Evolutionary conservation across 2,113 vertebrate species (phyloP), one percentile per base, ranked within the genome.

Genomic region (Astatotilapia flaviijosephi): DNA sequence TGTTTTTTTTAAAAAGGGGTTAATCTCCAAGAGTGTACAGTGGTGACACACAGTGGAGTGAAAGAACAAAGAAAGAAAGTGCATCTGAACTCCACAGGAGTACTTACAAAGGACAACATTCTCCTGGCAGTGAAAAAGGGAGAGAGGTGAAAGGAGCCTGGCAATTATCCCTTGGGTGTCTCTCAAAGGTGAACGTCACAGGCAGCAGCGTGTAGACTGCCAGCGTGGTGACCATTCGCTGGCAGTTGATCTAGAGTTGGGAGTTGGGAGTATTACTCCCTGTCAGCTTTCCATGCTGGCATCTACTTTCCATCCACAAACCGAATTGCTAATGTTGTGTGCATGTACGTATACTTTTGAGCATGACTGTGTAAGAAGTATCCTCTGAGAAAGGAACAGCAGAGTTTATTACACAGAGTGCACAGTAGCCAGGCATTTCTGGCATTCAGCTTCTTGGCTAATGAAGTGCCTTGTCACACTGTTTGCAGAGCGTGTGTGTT

Each of bases 381-480:
- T 86, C 82, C 84, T 88, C 79, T 80, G 79, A 90, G 79, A 88
- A 33, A 70, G 70, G 82, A 53, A 86, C 58, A 70, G 40, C 70
- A 88, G 73, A 87, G 86, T 82, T 87, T 88, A 89, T 94, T 94
- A 92, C 60, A 88, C 82, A 84, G 83, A 62, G 81, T 86, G 79
- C 86, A 89, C 73, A 77, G 88, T 82, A 83, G 84, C 83, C 15
- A 77, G 79, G 81, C 70, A 86, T 91, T 89, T 89, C 62, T 91
- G 83, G 79, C 85, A 90, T 90, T 86, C 87, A 89, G 83, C 77
- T 90, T 53, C 82, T 82, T 23, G 55, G 88, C 85, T 94, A 93
- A 94, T 92, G 91, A 89, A 94, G 89, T 84, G 90, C 42, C 79
- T 86, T 91, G 89, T 88, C 90, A 86, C 37, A 10, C 35, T 83